These are phyloP conservation scores for Tympanuchus pallidicinctus DNA, from an alignment of 2,113 vertebrate genomes.

Conservation along the genomic window DNA sequence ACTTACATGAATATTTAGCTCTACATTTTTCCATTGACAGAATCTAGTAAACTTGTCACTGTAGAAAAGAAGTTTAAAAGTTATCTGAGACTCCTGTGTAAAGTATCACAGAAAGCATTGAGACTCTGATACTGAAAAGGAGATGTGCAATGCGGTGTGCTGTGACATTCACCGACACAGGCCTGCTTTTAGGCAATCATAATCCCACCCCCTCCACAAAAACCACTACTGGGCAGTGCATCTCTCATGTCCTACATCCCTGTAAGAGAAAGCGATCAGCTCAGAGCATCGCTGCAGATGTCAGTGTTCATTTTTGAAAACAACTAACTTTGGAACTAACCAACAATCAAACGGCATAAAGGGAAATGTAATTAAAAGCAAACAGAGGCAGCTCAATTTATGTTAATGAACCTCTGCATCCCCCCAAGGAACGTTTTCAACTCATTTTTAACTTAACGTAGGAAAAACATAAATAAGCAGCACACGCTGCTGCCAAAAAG, in stretches of 20 bases:
- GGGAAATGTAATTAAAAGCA: neutral
- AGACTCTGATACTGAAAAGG: neutral
- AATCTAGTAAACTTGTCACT: slow-evolving; percentile 98
- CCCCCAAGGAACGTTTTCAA: slow-evolving; percentile 27
- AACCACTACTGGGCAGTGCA: neutral
- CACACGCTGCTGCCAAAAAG: neutral
- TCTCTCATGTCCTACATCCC: neutral
- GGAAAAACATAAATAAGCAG: neutral
- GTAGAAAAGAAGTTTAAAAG: slow-evolving; percentile 26
- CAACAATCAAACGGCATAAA: neutral
- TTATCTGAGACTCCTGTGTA: slow-evolving; percentile 10
- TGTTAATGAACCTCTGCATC: neutral
- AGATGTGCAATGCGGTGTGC: neutral
- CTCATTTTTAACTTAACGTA: slow-evolving; percentile 11
- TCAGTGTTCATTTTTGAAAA: neutral
- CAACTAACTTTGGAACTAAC: neutral
- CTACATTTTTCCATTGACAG: slow-evolving; percentile 99
- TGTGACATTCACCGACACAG: neutral
- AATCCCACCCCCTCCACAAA: neutral
- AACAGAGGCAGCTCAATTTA: neutral
- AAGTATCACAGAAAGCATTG: neutral
- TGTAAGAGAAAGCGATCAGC: neutral
- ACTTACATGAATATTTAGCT: slow-evolving; percentile 99
- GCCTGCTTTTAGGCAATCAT: neutral
- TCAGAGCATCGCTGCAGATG: neutral